Percentiles rank a stretch among this genome's conserved stretches.
Conservation (phyloP, 2,888 invertebrate species). For the Subacronicta megacephala region DNA sequence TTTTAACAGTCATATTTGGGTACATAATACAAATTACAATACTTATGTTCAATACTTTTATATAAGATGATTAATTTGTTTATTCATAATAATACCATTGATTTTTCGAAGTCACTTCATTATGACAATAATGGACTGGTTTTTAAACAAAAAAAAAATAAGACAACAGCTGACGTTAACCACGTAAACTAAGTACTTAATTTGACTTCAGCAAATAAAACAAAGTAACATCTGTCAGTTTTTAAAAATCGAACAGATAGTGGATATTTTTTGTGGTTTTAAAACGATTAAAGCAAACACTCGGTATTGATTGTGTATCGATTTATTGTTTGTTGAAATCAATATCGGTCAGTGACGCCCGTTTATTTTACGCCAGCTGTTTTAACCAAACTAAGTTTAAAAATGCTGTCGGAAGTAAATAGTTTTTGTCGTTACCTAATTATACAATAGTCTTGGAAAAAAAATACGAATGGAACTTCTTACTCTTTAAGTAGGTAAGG, state of each 20-base stretch:
- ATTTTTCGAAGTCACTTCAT: no score
- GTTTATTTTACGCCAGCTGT: conserved; percentile 44
- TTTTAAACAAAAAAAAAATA: neutral
- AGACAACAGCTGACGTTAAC: conserved; percentile 36
- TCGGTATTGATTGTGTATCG: conserved; percentile 59
- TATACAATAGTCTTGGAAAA: no score
- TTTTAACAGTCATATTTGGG: no score
- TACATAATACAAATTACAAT: no score
- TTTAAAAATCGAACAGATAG: conserved; percentile 26
- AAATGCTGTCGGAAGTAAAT: neutral
- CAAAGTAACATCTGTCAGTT: conserved; percentile 20
- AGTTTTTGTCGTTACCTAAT: neutral
- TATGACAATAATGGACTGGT: neutral
- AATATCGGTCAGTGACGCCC: conserved; percentile 39
- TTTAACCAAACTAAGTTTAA: neutral
- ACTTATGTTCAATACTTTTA: no score
- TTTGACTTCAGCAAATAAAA: conserved; percentile 33
- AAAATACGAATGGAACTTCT: no score
- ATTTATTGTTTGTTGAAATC: conserved; percentile 52
- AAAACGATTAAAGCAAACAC: conserved; percentile 28
- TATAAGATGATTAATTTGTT: no score
- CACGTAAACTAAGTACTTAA: conserved; percentile 11
- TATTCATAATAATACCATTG: no score
- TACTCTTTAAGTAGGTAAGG: no score
- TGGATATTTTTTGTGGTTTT: conserved; percentile 30